These are phyloP conservation scores for Amphipyra berbera DNA, from an alignment of 2,888 invertebrate species.

Conservation along the genomic window DNA sequence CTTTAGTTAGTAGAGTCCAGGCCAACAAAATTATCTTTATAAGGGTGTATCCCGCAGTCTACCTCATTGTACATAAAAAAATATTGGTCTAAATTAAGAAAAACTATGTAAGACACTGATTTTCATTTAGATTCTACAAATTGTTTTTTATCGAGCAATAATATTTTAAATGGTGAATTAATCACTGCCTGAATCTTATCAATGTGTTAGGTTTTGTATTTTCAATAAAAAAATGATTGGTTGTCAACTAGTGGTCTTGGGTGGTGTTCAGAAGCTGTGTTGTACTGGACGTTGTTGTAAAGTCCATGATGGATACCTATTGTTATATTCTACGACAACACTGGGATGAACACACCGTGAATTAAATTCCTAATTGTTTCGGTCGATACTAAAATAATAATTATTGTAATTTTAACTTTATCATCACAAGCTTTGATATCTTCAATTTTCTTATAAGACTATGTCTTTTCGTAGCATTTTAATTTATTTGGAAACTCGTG, in stretches of 20 bases:
- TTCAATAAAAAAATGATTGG: conserved; percentile 51
- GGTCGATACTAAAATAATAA: conserved; percentile 42
- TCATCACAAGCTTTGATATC: conserved; percentile 59
- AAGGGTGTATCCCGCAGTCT: conserved; percentile 82
- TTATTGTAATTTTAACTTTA: conserved; percentile 39
- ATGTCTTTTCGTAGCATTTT: conserved; percentile 59
- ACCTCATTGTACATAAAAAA: conserved; percentile 88
- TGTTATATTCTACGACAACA: conserved; percentile 17
- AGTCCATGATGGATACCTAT: no score
- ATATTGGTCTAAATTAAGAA: conserved; percentile 85
- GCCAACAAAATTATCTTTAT: conserved; percentile 79
- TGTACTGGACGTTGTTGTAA: conserved; percentile 24
- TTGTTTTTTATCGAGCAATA: conserved; percentile 81
- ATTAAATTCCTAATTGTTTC: conserved; percentile 51
- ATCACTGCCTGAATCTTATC: conserved; percentile 77
- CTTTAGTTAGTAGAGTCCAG: conserved; percentile 66
- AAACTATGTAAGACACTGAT: conserved; percentile 73
- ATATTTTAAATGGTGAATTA: conserved; percentile 65
- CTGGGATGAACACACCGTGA: conserved; percentile 19
- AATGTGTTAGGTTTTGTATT: conserved; percentile 59
- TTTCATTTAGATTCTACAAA: conserved; percentile 70
- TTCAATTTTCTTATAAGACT: conserved; percentile 48
- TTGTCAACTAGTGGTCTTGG: conserved; percentile 52
- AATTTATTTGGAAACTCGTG: conserved; percentile 58
- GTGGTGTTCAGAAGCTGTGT: conserved; percentile 27